phyloP scores from a whole-genome alignment of 35 echinoderm and acorn worm genomes.

The Ptychodera flava region DNA sequence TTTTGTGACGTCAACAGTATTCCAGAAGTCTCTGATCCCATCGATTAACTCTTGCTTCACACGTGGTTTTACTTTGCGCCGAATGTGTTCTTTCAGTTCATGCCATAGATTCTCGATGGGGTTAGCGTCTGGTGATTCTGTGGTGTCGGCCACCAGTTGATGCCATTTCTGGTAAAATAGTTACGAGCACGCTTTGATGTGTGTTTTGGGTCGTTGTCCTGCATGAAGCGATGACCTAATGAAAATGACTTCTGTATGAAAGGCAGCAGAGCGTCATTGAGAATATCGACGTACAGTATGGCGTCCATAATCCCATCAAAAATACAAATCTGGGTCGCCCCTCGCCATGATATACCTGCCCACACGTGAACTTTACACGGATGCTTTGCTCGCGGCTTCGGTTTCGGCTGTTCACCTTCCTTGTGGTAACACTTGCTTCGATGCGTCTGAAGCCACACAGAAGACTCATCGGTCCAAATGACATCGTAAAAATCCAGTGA shows the following conservation, averaged over 20 bases:
- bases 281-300: conserved; percentile 17
- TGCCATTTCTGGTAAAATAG: conserved; percentile 2
- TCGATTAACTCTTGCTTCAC: conserved; percentile 9
- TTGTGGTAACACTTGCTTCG: not conserved
- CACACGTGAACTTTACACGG: conserved; percentile 52
- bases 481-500: conserved; percentile 31
- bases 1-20: conserved; percentile 7
- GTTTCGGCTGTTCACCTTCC: not conserved
- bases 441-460: conserved; percentile 21
- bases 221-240: conserved; percentile 20
- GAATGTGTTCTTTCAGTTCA: conserved; percentile 25
- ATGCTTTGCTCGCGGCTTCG: conserved; percentile 43
- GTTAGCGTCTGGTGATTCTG: conserved; percentile 50
- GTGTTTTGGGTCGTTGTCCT: conserved; percentile 76
- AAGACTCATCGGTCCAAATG: conserved; percentile 48
- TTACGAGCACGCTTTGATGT: conserved; percentile 8
- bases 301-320: too few species aligned
- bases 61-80: conserved; percentile 16
- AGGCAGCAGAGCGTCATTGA: conserved; percentile 34
- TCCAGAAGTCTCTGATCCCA: conserved; percentile 42
- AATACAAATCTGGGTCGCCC: conserved; percentile 30
- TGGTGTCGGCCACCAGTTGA: conserved; percentile 48
- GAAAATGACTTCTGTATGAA: conserved; percentile 42
- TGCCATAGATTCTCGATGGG: conserved; percentile 53
- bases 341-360: conserved; percentile 35